A percentile compares a stretch with the other conserved stretches of the same genome.
Evolutionary conservation across 2,113 vertebrate genomes (phyloP).

Genomic region (Apaloderma vittatum): DNA sequence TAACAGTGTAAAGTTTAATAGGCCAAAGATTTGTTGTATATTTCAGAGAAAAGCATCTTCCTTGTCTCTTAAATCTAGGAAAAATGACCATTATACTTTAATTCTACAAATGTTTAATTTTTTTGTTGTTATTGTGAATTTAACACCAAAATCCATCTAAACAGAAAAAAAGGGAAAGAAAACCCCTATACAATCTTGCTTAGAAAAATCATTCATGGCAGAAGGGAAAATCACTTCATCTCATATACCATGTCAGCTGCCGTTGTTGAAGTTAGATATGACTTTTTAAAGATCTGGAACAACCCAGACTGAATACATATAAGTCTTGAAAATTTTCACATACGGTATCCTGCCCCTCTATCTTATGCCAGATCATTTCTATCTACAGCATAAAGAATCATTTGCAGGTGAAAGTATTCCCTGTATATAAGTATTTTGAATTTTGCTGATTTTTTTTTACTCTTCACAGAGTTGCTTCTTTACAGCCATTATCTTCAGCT

Average conservation of each 20-base stretch:
- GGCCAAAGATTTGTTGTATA: not conserved
- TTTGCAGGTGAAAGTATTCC: not conserved
- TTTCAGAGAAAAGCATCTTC: not conserved
- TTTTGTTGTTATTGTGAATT: not conserved
- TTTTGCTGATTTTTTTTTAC: not conserved
- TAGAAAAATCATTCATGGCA: not conserved
- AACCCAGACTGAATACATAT: not conserved
- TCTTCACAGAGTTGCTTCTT: not conserved
- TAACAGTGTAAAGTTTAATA: not conserved
- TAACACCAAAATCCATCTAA: not conserved
- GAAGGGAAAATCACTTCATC: not conserved
- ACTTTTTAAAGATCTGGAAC: not conserved
- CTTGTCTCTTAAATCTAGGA: not conserved
- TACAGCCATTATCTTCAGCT: not conserved
- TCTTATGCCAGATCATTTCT: not conserved
- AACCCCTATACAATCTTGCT: fast-evolving
- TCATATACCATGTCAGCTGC: fast-evolving
- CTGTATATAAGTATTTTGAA: not conserved
- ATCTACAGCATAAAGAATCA: not conserved
- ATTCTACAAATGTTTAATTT: not conserved
- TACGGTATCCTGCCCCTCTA: not conserved
- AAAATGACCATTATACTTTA: not conserved
- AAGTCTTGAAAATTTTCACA: not conserved
- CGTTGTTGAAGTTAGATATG: not conserved
- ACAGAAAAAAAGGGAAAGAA: not conserved